A percentile compares a stretch with the other conserved stretches of the same genome.
These are phyloP conservation scores for Malurus splendens DNA, from an alignment of 2,797 vertebrate species.

Conservation along the genomic window DNA sequence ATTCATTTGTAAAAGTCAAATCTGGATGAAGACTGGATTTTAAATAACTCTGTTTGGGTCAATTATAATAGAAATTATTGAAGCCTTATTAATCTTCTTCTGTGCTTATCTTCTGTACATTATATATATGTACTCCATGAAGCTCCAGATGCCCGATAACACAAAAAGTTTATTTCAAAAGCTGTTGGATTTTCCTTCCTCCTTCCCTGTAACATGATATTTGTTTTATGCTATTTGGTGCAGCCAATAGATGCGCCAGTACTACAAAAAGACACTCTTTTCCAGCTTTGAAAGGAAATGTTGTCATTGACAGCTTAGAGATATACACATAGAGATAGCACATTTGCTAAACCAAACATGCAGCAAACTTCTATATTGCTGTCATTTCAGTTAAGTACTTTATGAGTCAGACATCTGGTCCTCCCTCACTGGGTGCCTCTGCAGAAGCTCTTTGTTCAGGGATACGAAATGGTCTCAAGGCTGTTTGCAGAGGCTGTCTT, in stretches of 20 bases:
- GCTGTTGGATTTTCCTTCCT: background rate
- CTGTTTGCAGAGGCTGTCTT: background rate
- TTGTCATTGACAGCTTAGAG: background rate
- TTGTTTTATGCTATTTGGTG: background rate
- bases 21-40: background rate
- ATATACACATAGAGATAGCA: background rate
- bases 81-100: background rate
- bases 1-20: background rate
- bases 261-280: background rate
- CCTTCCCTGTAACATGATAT: background rate
- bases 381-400: constrained; percentile 10
- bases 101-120: background rate
- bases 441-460: background rate
- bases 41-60: background rate
- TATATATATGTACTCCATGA: background rate
- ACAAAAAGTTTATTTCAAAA: background rate
- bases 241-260: background rate
- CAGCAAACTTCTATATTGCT: background rate
- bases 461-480: background rate
- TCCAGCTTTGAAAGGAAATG: constrained; percentile 9
- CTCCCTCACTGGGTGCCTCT: background rate
- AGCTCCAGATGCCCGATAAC: background rate
- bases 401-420: constrained; percentile 30
- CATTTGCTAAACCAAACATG: constrained; percentile 31
- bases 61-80: background rate